Base-by-base conservation (phyloP, 2,888 invertebrate genomes). In the Hirtodrosophila alboralis region DNA sequence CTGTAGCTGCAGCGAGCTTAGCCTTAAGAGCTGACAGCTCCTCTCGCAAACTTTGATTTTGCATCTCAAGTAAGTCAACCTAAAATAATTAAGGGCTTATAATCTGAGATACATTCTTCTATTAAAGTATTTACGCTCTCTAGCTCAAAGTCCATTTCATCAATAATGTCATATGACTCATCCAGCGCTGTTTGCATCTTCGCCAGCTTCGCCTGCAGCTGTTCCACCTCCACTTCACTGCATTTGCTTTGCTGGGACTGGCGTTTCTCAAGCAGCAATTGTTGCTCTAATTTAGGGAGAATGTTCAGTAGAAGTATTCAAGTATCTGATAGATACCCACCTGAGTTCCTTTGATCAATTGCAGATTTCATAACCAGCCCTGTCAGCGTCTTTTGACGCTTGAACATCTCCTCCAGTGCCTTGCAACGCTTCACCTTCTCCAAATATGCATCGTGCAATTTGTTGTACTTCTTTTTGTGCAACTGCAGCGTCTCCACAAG, bases 61-160 rank as follows among this genome's bases (percentile, higher is more conserved):
- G 89, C 66, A 86, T 76, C 75, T 89, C 90, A 28, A 89, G 71
- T 43, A 84, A 53, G 40, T 88, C 88, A 13, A 90, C 79, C 90
- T 89, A 49, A 0, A 4, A 13, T n/a, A 10, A 3, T 36, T 10
- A 7, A 41, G 28, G 26, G 28, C 13, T 52, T 37, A 21, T 34
- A 14, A 38, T 21, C 12, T 21, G 8, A 23, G 3, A 7, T 1
- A 1, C 4, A 2, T 5, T 7, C 1, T 4, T 3, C 0, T 7
- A 6, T 7, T 4, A 4, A 7, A 1, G 8, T 33, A 64, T 79
- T 73, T 78, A 90, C 89, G 58, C 89, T 90, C 30, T 89, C 89
- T 58, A 89, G 65, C 60, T 89, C 89, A 59, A 89, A 89, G 59
- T 89, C 89, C 77, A 90, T 87, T 78, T 86, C 89, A 68, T 90